phyloP scores from a whole-genome alignment of 2,888 invertebrate genomes.

The Branchellion lobata region DNA sequence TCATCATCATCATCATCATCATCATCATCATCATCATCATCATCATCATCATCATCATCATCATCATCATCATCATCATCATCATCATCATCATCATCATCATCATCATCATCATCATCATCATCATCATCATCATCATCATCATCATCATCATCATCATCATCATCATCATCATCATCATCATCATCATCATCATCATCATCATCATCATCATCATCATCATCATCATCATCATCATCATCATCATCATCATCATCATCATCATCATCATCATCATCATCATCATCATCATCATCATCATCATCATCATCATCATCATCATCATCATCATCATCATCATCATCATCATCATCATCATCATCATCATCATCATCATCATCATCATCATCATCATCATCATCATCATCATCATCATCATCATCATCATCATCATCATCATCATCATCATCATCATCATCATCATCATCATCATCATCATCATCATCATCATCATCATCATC shows the following conservation, averaged over 20 bases:
- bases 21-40: neutral
- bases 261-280: neutral
- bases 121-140: constrained; percentile 5
- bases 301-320: neutral
- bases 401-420: neutral
- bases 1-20: constrained; percentile 5
- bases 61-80: neutral
- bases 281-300: neutral
- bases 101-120: neutral
- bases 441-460: constrained; percentile 1
- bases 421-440: neutral
- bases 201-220: constrained; percentile 1
- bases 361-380: constrained; percentile 5
- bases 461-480: neutral
- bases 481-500: constrained; percentile 5
- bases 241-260: constrained; percentile 5
- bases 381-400: neutral
- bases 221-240: neutral
- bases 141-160: neutral
- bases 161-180: neutral
- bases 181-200: neutral
- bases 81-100: constrained; percentile 1
- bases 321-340: constrained; percentile 1
- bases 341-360: neutral
- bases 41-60: neutral